Conservation (phyloP, 2,113 vertebrate genomes). For the Carettochelys insculpta region DNA sequence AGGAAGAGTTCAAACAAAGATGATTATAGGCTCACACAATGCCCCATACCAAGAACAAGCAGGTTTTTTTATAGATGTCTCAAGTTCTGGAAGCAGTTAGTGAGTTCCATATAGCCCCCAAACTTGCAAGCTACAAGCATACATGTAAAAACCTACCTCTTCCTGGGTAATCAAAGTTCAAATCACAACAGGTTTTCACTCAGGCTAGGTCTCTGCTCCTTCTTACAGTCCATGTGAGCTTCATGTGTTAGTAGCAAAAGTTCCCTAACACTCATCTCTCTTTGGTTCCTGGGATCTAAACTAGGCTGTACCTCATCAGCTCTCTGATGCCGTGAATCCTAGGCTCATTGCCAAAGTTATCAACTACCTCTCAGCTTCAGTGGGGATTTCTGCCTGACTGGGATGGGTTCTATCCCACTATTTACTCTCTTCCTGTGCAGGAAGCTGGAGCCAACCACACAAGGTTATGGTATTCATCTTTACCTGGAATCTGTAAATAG, state of each 20-base stretch:
- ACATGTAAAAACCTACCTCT: not conserved
- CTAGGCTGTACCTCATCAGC: not conserved
- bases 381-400: not conserved
- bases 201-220: not conserved
- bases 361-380: not conserved
- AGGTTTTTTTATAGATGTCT: not conserved
- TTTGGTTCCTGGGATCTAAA: not conserved
- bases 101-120: not conserved
- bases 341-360: not conserved
- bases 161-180: not conserved
- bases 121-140: not conserved
- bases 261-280: not conserved
- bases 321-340: not conserved
- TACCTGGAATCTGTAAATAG: not conserved
- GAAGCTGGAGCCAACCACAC: not conserved
- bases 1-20: not conserved
- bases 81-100: not conserved
- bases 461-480: not conserved
- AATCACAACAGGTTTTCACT: not conserved
- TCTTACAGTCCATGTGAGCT: not conserved
- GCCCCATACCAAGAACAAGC: accelerated
- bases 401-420: too few species aligned
- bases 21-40: not conserved
- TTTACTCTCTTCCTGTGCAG: not conserved
- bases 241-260: not conserved